phyloP scores from a whole-genome alignment of 2,797 vertebrate genomes.

The Bufotes viridis region DNA sequence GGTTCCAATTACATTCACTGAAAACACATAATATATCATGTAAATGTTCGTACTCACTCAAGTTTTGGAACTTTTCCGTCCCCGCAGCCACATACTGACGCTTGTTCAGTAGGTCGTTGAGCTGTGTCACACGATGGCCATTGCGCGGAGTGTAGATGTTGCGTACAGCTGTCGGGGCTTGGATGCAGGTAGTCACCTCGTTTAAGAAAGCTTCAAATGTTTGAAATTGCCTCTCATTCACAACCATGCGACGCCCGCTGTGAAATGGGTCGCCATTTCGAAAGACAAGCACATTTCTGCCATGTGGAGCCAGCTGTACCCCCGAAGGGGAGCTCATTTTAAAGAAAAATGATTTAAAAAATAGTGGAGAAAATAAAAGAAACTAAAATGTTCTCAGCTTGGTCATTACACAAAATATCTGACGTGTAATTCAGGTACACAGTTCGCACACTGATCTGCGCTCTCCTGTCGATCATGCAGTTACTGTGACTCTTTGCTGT shows the following conservation, averaged over 20 bases:
- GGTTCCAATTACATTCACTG: neutral
- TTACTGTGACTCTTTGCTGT: constrained; percentile 57
- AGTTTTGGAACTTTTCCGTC: constrained; percentile 86
- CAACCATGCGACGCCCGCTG: constrained; percentile 81
- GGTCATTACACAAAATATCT: neutral
- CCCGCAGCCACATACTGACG: constrained; percentile 89
- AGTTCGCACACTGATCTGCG: constrained; percentile 13
- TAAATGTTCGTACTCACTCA: constrained; percentile 79
- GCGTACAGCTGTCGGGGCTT: constrained; percentile 80
- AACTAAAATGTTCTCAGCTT: neutral
- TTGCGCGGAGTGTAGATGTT: constrained; percentile 83
- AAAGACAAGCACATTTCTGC: constrained; percentile 86
- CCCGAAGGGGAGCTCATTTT: constrained; percentile 61
- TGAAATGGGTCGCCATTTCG: constrained; percentile 89
- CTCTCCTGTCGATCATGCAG: constrained; percentile 61
- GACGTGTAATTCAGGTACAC: neutral
- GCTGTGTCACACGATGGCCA: constrained; percentile 76
- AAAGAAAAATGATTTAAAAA: neutral
- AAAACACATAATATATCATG: neutral
- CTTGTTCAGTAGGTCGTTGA: constrained; percentile 81
- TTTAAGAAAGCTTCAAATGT: constrained; percentile 86
- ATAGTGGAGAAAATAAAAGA: neutral
- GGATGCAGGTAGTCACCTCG: constrained; percentile 83
- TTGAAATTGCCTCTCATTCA: constrained; percentile 81
- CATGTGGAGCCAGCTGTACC: constrained; percentile 71